Evolutionary conservation across 2,888 invertebrate species (phyloP).

Genomic region (Drosophila borborema): DNA sequence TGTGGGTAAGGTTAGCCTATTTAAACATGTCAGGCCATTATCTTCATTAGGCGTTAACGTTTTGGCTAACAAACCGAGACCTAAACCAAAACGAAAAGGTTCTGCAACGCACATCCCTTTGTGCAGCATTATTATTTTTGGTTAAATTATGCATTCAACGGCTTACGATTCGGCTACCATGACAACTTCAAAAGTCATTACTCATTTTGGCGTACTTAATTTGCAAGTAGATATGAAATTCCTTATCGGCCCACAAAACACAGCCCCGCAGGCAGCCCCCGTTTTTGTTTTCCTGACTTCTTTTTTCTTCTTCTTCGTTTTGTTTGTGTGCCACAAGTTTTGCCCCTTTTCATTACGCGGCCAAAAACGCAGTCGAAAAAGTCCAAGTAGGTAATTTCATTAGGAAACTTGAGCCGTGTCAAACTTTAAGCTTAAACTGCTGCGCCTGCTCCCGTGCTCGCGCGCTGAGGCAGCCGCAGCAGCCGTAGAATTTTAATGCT

Average conservation of each 20-base stretch:
- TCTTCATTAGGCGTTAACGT: constrained; percentile 77
- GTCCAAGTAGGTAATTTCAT: constrained; percentile 80
- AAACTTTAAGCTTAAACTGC: constrained; percentile 77
- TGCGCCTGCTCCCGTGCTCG: constrained; percentile 11
- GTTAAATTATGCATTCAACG: constrained; percentile 48
- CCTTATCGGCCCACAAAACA: constrained; percentile 51
- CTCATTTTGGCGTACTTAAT: constrained; percentile 80
- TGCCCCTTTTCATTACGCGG: constrained; percentile 62
- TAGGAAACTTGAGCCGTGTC: constrained; percentile 80
- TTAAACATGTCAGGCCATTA: constrained; percentile 72
- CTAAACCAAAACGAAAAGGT: constrained; percentile 26
- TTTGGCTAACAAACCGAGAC: constrained; percentile 32
- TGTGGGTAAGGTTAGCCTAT: constrained; percentile 41
- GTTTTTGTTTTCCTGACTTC: constrained; percentile 7
- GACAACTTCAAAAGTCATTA: constrained; percentile 80
- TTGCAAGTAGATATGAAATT: constrained; percentile 70
- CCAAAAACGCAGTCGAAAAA: constrained; percentile 47
- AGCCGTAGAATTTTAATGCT: constrained; percentile 73
- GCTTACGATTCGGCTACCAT: constrained; percentile 49
- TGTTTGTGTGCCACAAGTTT: constrained; percentile 49
- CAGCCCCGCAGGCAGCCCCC: constrained; percentile 8
- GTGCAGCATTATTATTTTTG: constrained; percentile 44
- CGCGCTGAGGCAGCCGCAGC: constrained; percentile 45
- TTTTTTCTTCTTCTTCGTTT: not conserved
- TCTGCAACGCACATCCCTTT: constrained; percentile 20